Conservation (phyloP, 1,140 invertebrate species). For the Bombus superbus region DNA sequence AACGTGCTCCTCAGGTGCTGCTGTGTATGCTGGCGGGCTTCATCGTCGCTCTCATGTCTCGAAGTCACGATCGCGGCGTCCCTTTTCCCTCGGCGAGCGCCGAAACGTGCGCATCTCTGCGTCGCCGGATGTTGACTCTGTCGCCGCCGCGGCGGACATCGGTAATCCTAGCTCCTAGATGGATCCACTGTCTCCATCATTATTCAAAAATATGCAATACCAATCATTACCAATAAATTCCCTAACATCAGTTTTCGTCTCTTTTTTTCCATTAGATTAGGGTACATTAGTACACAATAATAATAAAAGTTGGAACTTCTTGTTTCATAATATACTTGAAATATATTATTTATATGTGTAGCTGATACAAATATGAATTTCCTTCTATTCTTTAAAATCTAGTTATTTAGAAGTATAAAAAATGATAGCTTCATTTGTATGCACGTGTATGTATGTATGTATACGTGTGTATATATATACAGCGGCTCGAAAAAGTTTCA, state of each 20-base stretch:
- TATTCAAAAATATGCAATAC: conserved; percentile 30
- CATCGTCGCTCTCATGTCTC: conserved; percentile 67
- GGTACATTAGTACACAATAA: background rate
- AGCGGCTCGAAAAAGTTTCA: too few species aligned
- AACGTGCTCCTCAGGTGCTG: conserved; percentile 56
- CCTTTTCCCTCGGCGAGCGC: conserved; percentile 59
- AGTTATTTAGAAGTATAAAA: too few species aligned
- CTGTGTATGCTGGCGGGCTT: conserved; percentile 51
- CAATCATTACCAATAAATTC: conserved; percentile 12
- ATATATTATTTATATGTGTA: background rate
- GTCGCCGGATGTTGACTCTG: conserved; percentile 71
- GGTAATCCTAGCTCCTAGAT: conserved; percentile 42
- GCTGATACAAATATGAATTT: background rate
- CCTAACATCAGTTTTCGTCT: background rate
- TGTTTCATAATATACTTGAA: background rate
- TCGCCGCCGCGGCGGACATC: conserved; percentile 61
- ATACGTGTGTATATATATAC: too few species aligned
- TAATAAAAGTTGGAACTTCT: background rate
- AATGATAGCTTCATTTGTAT: too few species aligned
- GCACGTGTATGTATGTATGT: too few species aligned
- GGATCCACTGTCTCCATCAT: conserved; percentile 3
- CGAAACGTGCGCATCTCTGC: conserved; percentile 71
- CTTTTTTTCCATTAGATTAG: background rate
- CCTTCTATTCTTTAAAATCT: too few species aligned
- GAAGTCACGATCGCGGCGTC: conserved; percentile 67